Percentiles rank a stretch among this genome's conserved stretches.
phyloP scores from a whole-genome alignment of 2,113 vertebrate genomes.

The Rutilus rutilus region DNA sequence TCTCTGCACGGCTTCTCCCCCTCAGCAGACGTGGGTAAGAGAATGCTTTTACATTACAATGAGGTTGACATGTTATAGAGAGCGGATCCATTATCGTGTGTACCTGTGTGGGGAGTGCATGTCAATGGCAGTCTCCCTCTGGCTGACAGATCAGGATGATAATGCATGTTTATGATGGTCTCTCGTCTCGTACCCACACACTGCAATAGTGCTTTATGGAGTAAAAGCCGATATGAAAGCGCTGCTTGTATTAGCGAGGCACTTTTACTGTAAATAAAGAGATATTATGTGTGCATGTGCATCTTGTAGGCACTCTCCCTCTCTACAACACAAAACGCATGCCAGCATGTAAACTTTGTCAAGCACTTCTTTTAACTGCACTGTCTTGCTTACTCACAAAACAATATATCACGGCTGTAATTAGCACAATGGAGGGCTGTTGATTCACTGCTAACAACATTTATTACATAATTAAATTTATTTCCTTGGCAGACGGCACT shows the following conservation, averaged over 20 bases:
- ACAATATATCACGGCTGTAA: slow-evolving; percentile 61
- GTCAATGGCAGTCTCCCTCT: slow-evolving; percentile 54
- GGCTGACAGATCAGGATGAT: slow-evolving; percentile 51
- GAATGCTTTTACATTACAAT: slow-evolving; percentile 81
- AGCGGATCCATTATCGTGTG: slow-evolving; percentile 80
- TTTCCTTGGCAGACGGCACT: slow-evolving; percentile 40
- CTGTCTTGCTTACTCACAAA: slow-evolving; percentile 34
- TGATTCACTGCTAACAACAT: slow-evolving; percentile 41
- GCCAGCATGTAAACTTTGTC: not conserved
- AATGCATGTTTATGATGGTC: slow-evolving; percentile 62
- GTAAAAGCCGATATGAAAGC: slow-evolving; percentile 62
- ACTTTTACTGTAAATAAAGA: slow-evolving; percentile 61
- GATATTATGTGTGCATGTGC: slow-evolving; percentile 38
- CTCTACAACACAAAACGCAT: slow-evolving; percentile 33
- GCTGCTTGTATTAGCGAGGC: slow-evolving; percentile 49
- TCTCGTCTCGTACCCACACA: slow-evolving; percentile 45
- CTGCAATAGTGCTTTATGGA: slow-evolving; percentile 55
- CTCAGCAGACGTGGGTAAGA: slow-evolving; percentile 37
- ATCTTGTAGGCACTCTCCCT: slow-evolving; percentile 52
- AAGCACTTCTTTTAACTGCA: not conserved
- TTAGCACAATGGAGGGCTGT: slow-evolving; percentile 57
- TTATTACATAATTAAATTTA: slow-evolving; percentile 39
- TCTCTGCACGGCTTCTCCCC: slow-evolving; percentile 40
- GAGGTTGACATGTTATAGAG: slow-evolving; percentile 77
- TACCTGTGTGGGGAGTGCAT: slow-evolving; percentile 64